Evolutionary conservation across 2,888 invertebrate genomes (phyloP), one percentile per base, ranked within the genome.

Genomic region (Lissonota sp.): DNA sequence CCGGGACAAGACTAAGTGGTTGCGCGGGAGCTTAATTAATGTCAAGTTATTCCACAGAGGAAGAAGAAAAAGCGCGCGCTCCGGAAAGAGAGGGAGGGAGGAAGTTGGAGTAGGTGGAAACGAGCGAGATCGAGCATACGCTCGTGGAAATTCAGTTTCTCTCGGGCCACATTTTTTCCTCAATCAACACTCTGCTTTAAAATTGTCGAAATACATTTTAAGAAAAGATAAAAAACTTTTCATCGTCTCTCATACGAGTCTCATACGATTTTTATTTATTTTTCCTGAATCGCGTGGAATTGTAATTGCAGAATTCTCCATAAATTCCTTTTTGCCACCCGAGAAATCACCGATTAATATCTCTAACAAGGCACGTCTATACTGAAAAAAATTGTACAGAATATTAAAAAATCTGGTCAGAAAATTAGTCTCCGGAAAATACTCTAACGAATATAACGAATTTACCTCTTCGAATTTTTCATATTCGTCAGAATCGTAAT

Each of bases 21-120:
- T 83, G 79, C 64, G 73, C 67, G 67, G 8, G 55, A 44, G 84
- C 79, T 83, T 86, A 85, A 86, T 83, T 82, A 87, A 86, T 79
- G 84, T 79, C 80, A 86, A 86, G 84, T 84, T 86, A 83, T 79
- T 79, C 80, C 42, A 55, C 79, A 74, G 12, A 12, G 12, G 12
- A 12, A 76, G 76, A 80, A 69, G 75, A 75, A 66, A 74, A 39
- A 62, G 8, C 14, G 40, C 49, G 58, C 44, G 40, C 49, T 44
- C n/a, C 26, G 16, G 40, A 57, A 14, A 5, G 53, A n/a, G 12
- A 46, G 8, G 12, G 26, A 12, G 37, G 26, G 44, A 64, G 57
- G 16, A 7, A 39, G 64, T 44, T 6, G 58, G 8, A 26, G 46
- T 10, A 40, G 37, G 8, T 51, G 10, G 14, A 70, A 58, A 5